Evolutionary conservation across 1,140 invertebrate species (phyloP).

Genomic region (Trachelipus rathkii): DNA sequence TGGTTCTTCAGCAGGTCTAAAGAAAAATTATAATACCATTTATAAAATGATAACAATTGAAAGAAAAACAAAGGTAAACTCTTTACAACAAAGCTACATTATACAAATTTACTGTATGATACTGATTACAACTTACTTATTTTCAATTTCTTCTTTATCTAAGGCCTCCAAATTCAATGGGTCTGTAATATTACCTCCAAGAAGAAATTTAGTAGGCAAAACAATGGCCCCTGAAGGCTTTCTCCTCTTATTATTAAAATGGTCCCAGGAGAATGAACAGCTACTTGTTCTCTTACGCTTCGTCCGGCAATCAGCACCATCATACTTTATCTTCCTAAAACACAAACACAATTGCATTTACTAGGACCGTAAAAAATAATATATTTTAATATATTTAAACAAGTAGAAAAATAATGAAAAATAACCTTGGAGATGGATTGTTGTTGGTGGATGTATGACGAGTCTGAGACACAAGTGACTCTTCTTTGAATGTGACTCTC

Average conservation of each 20-base stretch:
- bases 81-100: background rate
- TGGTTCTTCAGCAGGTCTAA: constrained; percentile 1
- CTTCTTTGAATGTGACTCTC: background rate
- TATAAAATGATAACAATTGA: background rate
- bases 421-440: background rate
- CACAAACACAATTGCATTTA: background rate
- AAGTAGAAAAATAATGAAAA: too few relatives aligned
- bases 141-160: constrained; percentile 78
- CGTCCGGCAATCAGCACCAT: background rate
- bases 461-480: background rate
- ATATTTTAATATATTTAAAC: too few relatives aligned
- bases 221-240: constrained; percentile 51
- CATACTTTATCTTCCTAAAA: background rate
- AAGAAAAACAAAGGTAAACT: background rate
- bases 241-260: background rate
- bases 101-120: background rate
- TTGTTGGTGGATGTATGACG: background rate
- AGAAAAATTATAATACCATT: constrained; percentile 6
- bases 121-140: constrained; percentile 48
- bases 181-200: constrained; percentile 92
- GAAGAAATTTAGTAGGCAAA: constrained; percentile 85
- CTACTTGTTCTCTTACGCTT: background rate
- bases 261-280: background rate
- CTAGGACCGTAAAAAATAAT: too few relatives aligned
- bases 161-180: constrained; percentile 90